A percentile compares a stretch with the other conserved stretches of the same genome.
phyloP scores from a whole-genome alignment of 1,140 invertebrate species.

The Eumaeus atala region DNA sequence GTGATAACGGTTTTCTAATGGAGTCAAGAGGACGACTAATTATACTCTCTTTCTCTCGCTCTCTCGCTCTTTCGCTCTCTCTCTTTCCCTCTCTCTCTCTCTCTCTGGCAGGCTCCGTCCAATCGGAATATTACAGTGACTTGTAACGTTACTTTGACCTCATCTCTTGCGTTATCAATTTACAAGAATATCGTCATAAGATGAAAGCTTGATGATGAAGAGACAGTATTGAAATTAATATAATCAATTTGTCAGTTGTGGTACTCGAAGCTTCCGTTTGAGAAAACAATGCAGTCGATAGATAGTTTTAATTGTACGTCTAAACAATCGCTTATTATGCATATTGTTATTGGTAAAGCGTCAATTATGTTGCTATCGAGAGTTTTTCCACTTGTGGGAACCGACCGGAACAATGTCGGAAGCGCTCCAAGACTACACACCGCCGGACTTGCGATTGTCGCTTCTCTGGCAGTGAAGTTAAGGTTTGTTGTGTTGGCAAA shows the following conservation, averaged over 20 bases:
- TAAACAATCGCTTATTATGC: constrained; percentile 25
- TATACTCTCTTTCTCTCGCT: too few relatives aligned
- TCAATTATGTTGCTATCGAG: constrained; percentile 52
- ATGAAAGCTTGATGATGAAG: too few relatives aligned
- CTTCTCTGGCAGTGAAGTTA: neutral
- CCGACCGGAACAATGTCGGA: constrained; percentile 58
- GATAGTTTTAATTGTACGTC: constrained; percentile 10
- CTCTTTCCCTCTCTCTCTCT: too few relatives aligned
- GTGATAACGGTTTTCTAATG: too few relatives aligned
- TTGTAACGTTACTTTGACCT: too few relatives aligned
- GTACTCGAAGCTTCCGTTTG: neutral
- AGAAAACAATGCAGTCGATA: neutral
- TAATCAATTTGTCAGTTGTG: neutral
- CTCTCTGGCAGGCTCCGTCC: too few relatives aligned
- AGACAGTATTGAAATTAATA: too few relatives aligned
- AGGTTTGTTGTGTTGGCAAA: constrained; percentile 10
- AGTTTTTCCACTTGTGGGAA: constrained; percentile 55
- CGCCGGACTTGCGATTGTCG: neutral
- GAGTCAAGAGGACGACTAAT: too few relatives aligned
- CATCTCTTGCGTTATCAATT: too few relatives aligned
- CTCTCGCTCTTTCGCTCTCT: too few relatives aligned
- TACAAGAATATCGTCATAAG: too few relatives aligned
- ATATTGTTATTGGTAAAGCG: constrained; percentile 29
- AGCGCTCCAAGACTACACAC: constrained; percentile 23
- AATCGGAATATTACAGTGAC: too few relatives aligned